Evolutionary conservation across 2,888 invertebrate genomes (phyloP), one percentile per base, ranked within the genome.

Genomic region (Dastarcus helophoroides): DNA sequence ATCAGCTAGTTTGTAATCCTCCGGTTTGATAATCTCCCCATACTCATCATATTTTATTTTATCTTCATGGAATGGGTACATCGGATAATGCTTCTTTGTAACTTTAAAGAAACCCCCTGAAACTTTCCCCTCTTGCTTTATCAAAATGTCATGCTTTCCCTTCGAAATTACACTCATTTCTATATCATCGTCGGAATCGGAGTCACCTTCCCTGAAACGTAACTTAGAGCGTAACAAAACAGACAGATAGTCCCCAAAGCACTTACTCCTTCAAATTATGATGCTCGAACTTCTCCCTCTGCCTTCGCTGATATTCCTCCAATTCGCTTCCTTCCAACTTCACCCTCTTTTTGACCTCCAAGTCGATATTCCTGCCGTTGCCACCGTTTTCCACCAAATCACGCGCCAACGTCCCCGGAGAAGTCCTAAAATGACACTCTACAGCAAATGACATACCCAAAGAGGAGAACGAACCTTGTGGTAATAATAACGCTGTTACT

Each of bases 401-500:
- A 33, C 84, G 69, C 0, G 83, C 82, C 29, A 88, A 54, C 0
- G 86, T 85, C 6, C 85, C 85, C 0, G 83, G 83, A 0, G 82
- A 79, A 0, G 83, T 79, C 53, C 86, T 79, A 50, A 34, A 48
- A 40, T 19, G 14, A 36, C 12, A 31, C 12, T 28, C n/a, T 17
- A 6, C 19, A 17, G 19, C 19, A 17, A n/a, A n/a, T 23, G 10
- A 23, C 6, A 8, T 8, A 7, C 8, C 9, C 10, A 7, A 23
- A 23, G 19, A 7, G 6, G 5, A 13, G n/a, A 26, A 26, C 32
- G 13, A 7, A 67, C 81, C 79, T 65, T 53, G 85, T 80, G 1
- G 97, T 97, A 31, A 99, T 65, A 38, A 98, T 89, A 41, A 98
- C 84, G 53, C 90, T 88, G 56, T 98, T 98, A 54, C 84, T 83